Evolutionary conservation across 2,797 vertebrate species (phyloP).

Genomic region (Catharus ustulatus): DNA sequence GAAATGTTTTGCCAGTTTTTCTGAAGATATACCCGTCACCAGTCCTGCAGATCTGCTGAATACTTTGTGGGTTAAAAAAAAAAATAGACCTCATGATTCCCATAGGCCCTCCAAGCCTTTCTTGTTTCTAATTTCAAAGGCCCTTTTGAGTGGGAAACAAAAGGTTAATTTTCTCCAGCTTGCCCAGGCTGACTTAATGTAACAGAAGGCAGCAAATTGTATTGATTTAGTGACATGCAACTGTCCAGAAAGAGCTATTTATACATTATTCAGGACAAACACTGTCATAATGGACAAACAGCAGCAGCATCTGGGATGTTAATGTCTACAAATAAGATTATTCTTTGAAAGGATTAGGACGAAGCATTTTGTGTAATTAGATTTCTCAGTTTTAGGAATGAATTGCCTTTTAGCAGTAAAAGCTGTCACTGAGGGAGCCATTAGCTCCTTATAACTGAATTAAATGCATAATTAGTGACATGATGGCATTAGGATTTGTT

Average conservation of each 20-base stretch:
- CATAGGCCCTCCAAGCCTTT: constrained; percentile 64
- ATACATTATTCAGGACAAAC: constrained; percentile 89
- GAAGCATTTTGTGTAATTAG: constrained; percentile 97
- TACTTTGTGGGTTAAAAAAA: not conserved
- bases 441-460: constrained; percentile 99
- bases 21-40: not conserved
- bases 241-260: constrained; percentile 87
- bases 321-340: constrained; percentile 99
- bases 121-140: constrained; percentile 79
- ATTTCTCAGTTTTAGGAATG: constrained; percentile 93
- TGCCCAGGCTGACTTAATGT: constrained; percentile 86
- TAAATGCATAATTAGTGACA: constrained; percentile 98
- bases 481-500: constrained; percentile 91
- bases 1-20: constrained; percentile 2
- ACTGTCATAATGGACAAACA: constrained; percentile 92
- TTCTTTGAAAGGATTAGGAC: constrained; percentile 93
- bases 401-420: constrained; percentile 97
- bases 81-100: constrained; percentile 11
- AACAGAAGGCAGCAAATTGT: constrained; percentile 89
- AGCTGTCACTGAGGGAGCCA: constrained; percentile 94
- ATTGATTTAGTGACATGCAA: constrained; percentile 89
- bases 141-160: constrained; percentile 81
- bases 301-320: constrained; percentile 96
- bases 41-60: not conserved
- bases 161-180: constrained; percentile 87